These are phyloP conservation scores for Australoheros scitulus DNA, from an alignment of 2,113 vertebrate species.

Conservation along the genomic window DNA sequence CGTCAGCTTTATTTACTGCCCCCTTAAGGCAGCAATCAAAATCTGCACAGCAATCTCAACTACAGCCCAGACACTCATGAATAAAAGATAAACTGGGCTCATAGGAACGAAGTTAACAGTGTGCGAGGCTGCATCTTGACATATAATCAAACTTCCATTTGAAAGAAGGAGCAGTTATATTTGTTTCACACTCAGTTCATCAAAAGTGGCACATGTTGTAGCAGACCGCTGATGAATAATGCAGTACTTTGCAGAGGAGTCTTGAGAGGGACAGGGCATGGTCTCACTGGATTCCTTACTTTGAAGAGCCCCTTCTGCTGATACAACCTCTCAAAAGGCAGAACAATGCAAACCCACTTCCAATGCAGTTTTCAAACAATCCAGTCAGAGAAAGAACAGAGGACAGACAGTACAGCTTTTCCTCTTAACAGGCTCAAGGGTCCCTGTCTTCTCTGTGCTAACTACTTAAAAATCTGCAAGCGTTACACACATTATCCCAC, in stretches of 20 bases:
- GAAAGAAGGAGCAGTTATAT: slow-evolving; percentile 40
- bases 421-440: slow-evolving; percentile 39
- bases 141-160: slow-evolving; percentile 37
- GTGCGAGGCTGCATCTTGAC: background rate
- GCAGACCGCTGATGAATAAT: slow-evolving; percentile 43
- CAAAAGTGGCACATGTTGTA: slow-evolving; percentile 35
- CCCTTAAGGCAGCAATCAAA: slow-evolving; percentile 44
- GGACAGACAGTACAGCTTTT: slow-evolving; percentile 14
- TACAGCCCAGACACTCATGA: slow-evolving; percentile 36
- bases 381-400: slow-evolving; percentile 18
- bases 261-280: slow-evolving; percentile 31
- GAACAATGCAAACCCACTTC: slow-evolving; percentile 35
- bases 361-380: slow-evolving; percentile 24
- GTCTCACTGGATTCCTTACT: slow-evolving; percentile 51
- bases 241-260: slow-evolving; percentile 10
- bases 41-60: slow-evolving; percentile 50
- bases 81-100: slow-evolving; percentile 43
- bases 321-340: slow-evolving; percentile 23
- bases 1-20: slow-evolving; percentile 41
- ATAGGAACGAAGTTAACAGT: slow-evolving; percentile 32
- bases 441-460: slow-evolving; percentile 11
- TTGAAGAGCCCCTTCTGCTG: slow-evolving; percentile 26
- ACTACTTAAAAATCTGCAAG: slow-evolving; percentile 18
- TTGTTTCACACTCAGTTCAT: slow-evolving; percentile 48
- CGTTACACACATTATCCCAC: slow-evolving; percentile 8